Base-by-base conservation (phyloP, 2,113 vertebrate genomes). In the Monarcha castaneiventris region DNA sequence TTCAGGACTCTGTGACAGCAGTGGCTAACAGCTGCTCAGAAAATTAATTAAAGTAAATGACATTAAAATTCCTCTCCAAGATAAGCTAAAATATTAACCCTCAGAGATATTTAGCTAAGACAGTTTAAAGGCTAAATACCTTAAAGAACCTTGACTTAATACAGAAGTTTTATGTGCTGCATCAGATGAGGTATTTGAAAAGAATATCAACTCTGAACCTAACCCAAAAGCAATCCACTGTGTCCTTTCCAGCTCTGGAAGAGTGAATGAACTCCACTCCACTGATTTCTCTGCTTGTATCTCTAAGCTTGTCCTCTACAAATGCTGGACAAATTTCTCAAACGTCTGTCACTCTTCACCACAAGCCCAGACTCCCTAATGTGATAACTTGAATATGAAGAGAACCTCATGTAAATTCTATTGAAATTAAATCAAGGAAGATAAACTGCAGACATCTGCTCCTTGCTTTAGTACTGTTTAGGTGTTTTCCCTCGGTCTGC, bases 361-460 rank as follows among this genome's bases (percentile, higher is more conserved):
- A 49, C 18, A 37, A 96, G 29, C 87, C 61, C 87, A 94, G 62
- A 79, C 37, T 97, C 94, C 78, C 94, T 96, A 96, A 96, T 92
- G 91, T 33, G 79, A 96, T 94, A 96, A 95, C 86, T 74, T 94
- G 62, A 95, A 97, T 93, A 92, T 39, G 81, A 97, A 95, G 92
- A 97, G 51, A 86, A 73, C 39, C 51, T 73, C 84, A 92, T 97
- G 94, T 83, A 97, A 97, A 96, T 97, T 96, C 29, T 62, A 76
- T 86, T 96, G 97, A 94, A 97, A 97, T 96, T 81, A 89, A 97
- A 85, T 97, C 80, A 95, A 95, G 84, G 58, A 96, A 97, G 96
- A 97, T 93, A 97, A 97, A 97, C 91, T 93, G 61, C 85, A 97
- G 91, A 86, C 96, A 96, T 96, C 96, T 97, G 97, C 41, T 97